phyloP scores from a whole-genome alignment of 2,888 invertebrate genomes.

The Eupithecia subumbrata region DNA sequence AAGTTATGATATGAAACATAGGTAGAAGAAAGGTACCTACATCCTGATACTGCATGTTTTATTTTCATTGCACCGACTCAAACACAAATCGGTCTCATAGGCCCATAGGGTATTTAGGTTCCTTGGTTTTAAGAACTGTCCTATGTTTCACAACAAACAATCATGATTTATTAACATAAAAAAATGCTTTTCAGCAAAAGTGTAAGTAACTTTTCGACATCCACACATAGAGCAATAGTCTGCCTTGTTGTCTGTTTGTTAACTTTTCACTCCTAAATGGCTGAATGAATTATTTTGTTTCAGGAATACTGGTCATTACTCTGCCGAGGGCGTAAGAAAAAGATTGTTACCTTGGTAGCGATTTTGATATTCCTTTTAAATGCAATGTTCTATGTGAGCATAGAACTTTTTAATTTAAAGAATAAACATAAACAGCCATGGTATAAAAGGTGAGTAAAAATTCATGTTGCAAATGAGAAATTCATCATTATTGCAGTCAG shows the following conservation, averaged over 20 bases:
- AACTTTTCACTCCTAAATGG: neutral
- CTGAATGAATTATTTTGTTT: slow-evolving; percentile 23
- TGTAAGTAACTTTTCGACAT: neutral
- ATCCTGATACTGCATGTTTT: neutral
- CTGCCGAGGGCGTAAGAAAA: slow-evolving; percentile 77
- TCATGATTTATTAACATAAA: neutral
- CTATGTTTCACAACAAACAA: neutral
- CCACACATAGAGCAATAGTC: neutral
- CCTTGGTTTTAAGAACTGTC: neutral
- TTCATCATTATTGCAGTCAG: neutral
- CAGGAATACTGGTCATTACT: slow-evolving; percentile 71
- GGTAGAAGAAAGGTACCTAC: neutral
- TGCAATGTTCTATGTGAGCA: slow-evolving; percentile 73
- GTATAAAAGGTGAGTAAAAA: slow-evolving; percentile 68
- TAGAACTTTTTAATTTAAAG: slow-evolving; percentile 70
- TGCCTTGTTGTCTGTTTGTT: neutral
- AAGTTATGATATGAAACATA: neutral
- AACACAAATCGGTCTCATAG: neutral
- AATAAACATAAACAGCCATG: slow-evolving; percentile 64
- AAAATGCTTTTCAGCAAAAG: neutral
- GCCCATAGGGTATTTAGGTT: too few species aligned
- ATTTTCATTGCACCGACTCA: neutral
- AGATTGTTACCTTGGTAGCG: slow-evolving; percentile 62
- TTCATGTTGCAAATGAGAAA: neutral
- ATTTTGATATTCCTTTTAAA: slow-evolving; percentile 70